These are phyloP conservation scores for Homarus gammarus DNA, from an alignment of 2,888 invertebrate species.

Conservation along the genomic window DNA sequence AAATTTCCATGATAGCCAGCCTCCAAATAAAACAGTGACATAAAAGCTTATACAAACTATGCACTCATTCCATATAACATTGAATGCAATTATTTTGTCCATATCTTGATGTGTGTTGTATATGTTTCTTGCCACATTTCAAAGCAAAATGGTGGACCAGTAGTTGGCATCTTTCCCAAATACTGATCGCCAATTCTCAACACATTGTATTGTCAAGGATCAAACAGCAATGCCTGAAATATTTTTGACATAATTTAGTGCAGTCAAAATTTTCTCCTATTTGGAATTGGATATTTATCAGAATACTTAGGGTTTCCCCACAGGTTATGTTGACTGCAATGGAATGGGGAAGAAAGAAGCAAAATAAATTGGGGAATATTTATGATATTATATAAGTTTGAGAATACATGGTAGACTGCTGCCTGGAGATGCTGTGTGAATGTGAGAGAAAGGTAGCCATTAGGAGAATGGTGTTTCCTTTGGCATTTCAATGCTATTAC, in stretches of 20 bases:
- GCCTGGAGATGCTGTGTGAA: background rate
- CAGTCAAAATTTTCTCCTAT: too few relatives aligned
- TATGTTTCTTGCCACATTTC: conserved; percentile 1
- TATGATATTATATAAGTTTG: background rate
- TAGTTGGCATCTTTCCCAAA: background rate
- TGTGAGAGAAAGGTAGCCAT: background rate
- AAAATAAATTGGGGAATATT: background rate
- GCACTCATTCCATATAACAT: conserved; percentile 1
- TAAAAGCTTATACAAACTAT: background rate
- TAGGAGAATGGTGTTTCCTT: background rate
- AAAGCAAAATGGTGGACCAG: background rate
- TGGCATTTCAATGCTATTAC: background rate
- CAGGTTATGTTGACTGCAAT: background rate
- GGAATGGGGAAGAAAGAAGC: background rate
- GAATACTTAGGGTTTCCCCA: background rate
- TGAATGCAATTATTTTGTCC: background rate
- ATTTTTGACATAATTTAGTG: background rate
- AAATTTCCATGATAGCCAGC: too few relatives aligned
- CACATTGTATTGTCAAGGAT: background rate
- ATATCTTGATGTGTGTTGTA: background rate
- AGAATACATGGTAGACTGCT: background rate
- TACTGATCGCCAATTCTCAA: background rate
- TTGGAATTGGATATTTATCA: background rate
- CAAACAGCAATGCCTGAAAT: background rate
- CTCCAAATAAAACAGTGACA: background rate